Evolutionary conservation across 2,113 vertebrate genomes (phyloP).

Genomic region (Dromiciops gliroides): DNA sequence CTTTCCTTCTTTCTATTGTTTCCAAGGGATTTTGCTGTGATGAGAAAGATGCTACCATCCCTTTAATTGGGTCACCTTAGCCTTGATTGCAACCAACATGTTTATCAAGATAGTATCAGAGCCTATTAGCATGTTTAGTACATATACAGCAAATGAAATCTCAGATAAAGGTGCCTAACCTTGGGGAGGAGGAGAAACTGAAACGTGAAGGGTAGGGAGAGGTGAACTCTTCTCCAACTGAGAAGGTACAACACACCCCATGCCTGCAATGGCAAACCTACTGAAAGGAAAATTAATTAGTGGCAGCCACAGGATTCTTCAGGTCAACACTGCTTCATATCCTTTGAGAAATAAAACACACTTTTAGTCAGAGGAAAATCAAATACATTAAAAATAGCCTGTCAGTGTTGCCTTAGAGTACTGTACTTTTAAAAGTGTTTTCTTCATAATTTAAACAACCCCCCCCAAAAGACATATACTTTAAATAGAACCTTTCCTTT

Average conservation of each 20-base stretch:
- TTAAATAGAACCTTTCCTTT: not conserved
- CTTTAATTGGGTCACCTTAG: not conserved
- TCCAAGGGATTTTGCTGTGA: not conserved
- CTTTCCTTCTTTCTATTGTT: not conserved
- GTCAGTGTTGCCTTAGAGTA: not conserved
- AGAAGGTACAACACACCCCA: not conserved
- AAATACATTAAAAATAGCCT: not conserved
- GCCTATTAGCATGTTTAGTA: not conserved
- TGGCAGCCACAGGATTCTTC: not conserved
- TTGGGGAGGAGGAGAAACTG: not conserved
- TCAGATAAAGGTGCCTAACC: not conserved
- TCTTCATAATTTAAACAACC: not conserved
- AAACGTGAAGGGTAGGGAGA: not conserved
- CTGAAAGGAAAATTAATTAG: constrained; percentile 43
- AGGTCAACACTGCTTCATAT: not conserved
- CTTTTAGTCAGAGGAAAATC: not conserved
- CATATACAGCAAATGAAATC: not conserved
- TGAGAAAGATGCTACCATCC: not conserved
- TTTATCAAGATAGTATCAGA: not conserved
- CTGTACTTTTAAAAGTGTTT: not conserved
- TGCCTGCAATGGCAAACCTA: not conserved
- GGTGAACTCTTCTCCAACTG: not conserved
- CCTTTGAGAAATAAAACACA: constrained; percentile 11
- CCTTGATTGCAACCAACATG: not conserved
- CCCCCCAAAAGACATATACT: not conserved